phyloP scores from a whole-genome alignment of 1,140 invertebrate genomes.

The Tribolium madens region DNA sequence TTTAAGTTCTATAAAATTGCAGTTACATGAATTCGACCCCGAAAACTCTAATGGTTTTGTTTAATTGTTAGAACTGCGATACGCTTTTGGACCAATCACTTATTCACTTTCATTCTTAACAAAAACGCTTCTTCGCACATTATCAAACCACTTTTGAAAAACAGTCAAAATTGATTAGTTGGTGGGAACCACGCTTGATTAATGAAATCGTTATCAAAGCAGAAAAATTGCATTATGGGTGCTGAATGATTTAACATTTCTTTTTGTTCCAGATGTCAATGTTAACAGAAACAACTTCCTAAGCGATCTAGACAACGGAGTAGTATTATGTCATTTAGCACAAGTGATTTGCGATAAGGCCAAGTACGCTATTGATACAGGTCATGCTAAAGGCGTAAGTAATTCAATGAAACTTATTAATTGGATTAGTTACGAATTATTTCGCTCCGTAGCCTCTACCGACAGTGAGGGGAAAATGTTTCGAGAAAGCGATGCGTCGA shows the following conservation, averaged over 20 bases:
- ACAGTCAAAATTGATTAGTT: background rate
- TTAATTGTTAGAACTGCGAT: too few relatives aligned
- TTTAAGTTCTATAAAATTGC: too few relatives aligned
- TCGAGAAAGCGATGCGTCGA: constrained; percentile 81
- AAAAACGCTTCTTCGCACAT: constrained; percentile 4
- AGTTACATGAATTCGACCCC: too few relatives aligned
- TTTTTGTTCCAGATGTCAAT: constrained; percentile 73
- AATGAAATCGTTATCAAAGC: constrained; percentile 1
- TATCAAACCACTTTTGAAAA: constrained; percentile 9
- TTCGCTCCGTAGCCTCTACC: constrained; percentile 71
- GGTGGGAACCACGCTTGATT: constrained; percentile 17
- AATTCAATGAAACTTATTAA: constrained; percentile 25
- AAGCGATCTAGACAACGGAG: constrained; percentile 83
- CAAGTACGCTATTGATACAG: constrained; percentile 72
- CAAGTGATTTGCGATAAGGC: constrained; percentile 81
- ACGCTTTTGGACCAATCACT: constrained; percentile 4
- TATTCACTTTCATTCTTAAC: constrained; percentile 1
- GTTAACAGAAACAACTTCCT: constrained; percentile 83
- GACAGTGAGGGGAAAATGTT: constrained; percentile 77
- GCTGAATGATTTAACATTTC: background rate
- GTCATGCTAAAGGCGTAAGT: constrained; percentile 74
- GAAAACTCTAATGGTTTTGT: too few relatives aligned
- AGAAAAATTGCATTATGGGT: background rate
- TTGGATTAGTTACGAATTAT: constrained; percentile 25
- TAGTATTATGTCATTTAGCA: constrained; percentile 82